Evolutionary conservation across 53 echinoderm and acorn worm species (phyloP).

Genomic region (Mesocentrotus franciscanus): DNA sequence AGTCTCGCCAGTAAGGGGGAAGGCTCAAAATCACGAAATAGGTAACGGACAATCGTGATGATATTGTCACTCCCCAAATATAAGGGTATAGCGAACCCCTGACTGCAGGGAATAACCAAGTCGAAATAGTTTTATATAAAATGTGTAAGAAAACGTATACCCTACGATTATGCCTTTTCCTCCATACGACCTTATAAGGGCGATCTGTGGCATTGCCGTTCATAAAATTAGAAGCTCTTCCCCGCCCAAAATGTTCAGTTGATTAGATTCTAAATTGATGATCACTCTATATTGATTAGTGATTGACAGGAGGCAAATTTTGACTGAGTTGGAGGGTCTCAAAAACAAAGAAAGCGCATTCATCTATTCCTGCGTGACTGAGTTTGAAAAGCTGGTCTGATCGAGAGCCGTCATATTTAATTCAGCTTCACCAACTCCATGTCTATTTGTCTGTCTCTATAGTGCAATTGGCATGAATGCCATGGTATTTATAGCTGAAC

Average conservation of each 20-base stretch:
- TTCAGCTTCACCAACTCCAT: not conserved
- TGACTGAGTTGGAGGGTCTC: not conserved
- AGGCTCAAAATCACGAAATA: not conserved
- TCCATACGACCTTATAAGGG: too few species aligned
- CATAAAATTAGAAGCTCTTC: not conserved
- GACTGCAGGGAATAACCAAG: too few species aligned
- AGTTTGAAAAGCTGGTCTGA: not conserved
- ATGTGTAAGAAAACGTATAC: too few species aligned
- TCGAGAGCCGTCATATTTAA: not conserved
- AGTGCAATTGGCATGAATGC: too few species aligned
- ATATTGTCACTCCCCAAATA: too few species aligned
- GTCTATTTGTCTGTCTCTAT: not conserved
- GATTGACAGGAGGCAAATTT: constrained; percentile 26
- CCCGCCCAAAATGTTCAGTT: not conserved
- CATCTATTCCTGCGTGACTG: constrained; percentile 7
- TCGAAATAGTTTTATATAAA: too few species aligned
- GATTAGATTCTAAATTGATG: constrained; percentile 10
- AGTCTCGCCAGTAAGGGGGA: not conserved
- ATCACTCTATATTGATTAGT: constrained; percentile 37
- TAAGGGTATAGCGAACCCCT: too few species aligned
- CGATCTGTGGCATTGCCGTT: not conserved
- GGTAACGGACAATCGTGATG: too few species aligned
- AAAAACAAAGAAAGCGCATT: not conserved
- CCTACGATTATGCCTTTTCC: too few species aligned
- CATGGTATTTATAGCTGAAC: not conserved